These are phyloP conservation scores for Catostomus latipinnis DNA, from an alignment of 2,797 vertebrate species.

Conservation along the genomic window DNA sequence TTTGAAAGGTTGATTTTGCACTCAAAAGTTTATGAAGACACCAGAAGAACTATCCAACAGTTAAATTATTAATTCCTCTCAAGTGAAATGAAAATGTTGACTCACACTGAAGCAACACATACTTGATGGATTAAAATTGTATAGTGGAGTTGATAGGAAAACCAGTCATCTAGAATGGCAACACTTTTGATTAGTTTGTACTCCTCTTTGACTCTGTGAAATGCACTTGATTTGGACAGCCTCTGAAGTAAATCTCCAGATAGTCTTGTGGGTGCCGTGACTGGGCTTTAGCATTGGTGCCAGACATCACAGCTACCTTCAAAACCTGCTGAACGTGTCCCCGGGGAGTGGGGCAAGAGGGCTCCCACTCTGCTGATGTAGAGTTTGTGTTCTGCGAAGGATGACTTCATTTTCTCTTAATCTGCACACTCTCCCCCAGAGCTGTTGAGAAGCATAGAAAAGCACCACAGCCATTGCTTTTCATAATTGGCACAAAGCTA, in stretches of 20 bases:
- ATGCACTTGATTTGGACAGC: slow-evolving; percentile 48
- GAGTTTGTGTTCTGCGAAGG: slow-evolving; percentile 41
- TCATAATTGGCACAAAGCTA: slow-evolving; percentile 28
- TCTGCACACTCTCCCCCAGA: slow-evolving; percentile 34
- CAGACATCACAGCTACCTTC: slow-evolving; percentile 64
- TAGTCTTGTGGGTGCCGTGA: slow-evolving; percentile 39
- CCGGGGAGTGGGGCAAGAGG: slow-evolving; percentile 42
- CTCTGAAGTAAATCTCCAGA: slow-evolving; percentile 59
- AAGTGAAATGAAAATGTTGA: slow-evolving; percentile 12
- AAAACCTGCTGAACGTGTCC: slow-evolving; percentile 54
- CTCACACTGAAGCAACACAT: slow-evolving; percentile 16
- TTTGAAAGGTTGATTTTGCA: neutral
- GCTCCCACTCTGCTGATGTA: slow-evolving; percentile 13
- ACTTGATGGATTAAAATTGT: slow-evolving; percentile 26
- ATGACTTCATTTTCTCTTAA: slow-evolving; percentile 53
- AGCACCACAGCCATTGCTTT: slow-evolving; percentile 28
- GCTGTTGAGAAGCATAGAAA: slow-evolving; percentile 28
- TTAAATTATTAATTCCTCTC: slow-evolving; percentile 24
- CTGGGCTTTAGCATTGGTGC: slow-evolving; percentile 49
- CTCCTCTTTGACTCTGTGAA: slow-evolving; percentile 33
- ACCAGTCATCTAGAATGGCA: slow-evolving; percentile 37
- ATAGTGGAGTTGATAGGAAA: slow-evolving; percentile 24
- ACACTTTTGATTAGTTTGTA: slow-evolving; percentile 41
- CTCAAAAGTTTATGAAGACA: neutral
- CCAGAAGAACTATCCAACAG: neutral